These are phyloP conservation scores for Apis mellifera DNA, from an alignment of 1,140 invertebrate genomes.

Conservation along the genomic window Amel_HAv3.1 CM009932.2:8476001-8476500, in stretches of 20 bases:
- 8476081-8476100: neutral
- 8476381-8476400: conserved; percentile 69
- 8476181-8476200: conserved; percentile 43
- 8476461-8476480: conserved; percentile 62
- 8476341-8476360: neutral
- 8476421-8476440: conserved; percentile 62
- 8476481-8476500: conserved; percentile 70
- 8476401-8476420: conserved; percentile 67
- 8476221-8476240: too few species aligned
- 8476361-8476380: neutral
- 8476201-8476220: conserved; percentile 21
- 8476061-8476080: neutral
- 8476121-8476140: neutral
- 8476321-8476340: neutral
- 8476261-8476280: neutral
- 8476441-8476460: conserved; percentile 63
- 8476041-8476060: too few species aligned
- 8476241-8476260: conserved; percentile 19
- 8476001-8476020: too few species aligned
- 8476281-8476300: conserved; percentile 14
- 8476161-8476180: conserved; percentile 10
- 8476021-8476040: too few species aligned
- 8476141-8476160: conserved; percentile 26
- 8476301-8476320: neutral
- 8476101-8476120: conserved; percentile 6